Evolutionary conservation across 2,888 invertebrate species (phyloP).

Genomic region (Pammene fasciana): DNA sequence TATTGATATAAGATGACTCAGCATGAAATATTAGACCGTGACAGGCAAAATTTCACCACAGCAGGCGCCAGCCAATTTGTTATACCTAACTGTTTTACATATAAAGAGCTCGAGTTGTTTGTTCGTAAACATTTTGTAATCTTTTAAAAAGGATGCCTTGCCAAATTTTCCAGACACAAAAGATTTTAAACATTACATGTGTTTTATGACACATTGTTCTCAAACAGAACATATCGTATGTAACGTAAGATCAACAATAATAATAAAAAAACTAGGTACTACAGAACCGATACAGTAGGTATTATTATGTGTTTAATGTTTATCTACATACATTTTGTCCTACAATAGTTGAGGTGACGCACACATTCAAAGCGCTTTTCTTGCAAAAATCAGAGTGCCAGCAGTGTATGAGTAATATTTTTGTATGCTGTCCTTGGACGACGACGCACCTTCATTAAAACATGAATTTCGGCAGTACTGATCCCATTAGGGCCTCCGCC

Average conservation of each 20-base stretch:
- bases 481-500: slow-evolving; percentile 40
- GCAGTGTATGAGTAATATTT: slow-evolving; percentile 27
- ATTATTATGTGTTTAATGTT: background rate
- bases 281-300: background rate
- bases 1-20: slow-evolving; percentile 14
- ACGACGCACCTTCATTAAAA: slow-evolving; percentile 30
- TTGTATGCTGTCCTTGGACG: slow-evolving; percentile 31
- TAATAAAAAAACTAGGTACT: slow-evolving; percentile 6
- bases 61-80: slow-evolving; percentile 56
- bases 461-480: slow-evolving; percentile 31
- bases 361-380: slow-evolving; percentile 16
- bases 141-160: background rate
- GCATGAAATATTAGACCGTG: slow-evolving; percentile 6
- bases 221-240: background rate
- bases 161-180: slow-evolving; percentile 22
- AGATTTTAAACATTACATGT: background rate
- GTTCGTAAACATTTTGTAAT: slow-evolving; percentile 60
- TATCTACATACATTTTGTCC: background rate
- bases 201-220: slow-evolving; percentile 16
- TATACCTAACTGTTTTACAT: slow-evolving; percentile 64
- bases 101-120: slow-evolving; percentile 57
- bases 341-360: background rate
- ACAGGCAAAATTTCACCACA: slow-evolving; percentile 54
- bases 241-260: background rate
- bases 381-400: slow-evolving; percentile 17